phyloP scores from a whole-genome alignment of 2,888 invertebrate genomes.

The Limnephilus rhombicus region DNA sequence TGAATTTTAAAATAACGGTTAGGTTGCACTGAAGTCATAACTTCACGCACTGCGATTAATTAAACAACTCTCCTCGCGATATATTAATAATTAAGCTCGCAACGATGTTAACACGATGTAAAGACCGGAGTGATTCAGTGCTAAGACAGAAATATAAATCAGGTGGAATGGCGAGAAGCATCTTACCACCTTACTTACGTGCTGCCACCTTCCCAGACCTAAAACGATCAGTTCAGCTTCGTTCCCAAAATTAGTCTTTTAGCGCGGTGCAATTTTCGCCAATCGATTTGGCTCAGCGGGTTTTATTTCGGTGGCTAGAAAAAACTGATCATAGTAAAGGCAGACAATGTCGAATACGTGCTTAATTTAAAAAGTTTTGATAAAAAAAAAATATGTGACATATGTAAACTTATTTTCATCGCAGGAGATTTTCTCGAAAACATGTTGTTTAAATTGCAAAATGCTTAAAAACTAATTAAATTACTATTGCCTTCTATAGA shows the following conservation, averaged over 20 bases:
- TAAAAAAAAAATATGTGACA: neutral
- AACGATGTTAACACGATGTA: slow-evolving; percentile 38
- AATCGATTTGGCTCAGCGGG: neutral
- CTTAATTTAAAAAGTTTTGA: neutral
- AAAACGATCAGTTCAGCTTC: neutral
- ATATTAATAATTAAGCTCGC: neutral
- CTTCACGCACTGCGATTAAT: neutral
- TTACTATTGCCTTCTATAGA: too few relatives aligned
- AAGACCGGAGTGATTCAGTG: slow-evolving; percentile 2
- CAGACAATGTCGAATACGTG: neutral
- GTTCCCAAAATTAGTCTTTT: neutral
- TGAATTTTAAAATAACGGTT: neutral
- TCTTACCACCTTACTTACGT: neutral
- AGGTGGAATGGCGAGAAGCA: neutral
- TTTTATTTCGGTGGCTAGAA: neutral
- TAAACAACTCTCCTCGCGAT: neutral
- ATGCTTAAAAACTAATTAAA: too few relatives aligned
- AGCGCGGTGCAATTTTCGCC: neutral
- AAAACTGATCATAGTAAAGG: neutral
- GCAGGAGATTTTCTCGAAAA: too few relatives aligned
- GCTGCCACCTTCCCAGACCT: neutral
- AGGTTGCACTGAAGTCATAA: neutral
- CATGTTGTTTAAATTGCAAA: too few relatives aligned
- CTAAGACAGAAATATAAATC: slow-evolving; percentile 12
- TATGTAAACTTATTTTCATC: too few relatives aligned